Conservation (phyloP, 1,140 invertebrate species). For the Macrosteles quadrilineatus region DNA sequence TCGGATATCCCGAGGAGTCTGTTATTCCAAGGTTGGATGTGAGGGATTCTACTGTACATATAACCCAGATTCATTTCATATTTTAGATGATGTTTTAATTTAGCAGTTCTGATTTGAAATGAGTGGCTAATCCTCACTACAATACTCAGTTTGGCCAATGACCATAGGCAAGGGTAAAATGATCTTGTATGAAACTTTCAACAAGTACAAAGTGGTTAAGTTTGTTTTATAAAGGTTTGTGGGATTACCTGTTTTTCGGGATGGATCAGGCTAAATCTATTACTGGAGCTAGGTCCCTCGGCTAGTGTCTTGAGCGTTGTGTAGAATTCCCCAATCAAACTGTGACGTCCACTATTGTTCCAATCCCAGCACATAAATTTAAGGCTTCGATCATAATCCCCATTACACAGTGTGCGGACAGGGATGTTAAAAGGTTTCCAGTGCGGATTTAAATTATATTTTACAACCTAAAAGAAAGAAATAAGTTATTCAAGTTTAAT, state of each 20-base stretch:
- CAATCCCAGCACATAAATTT: conserved; percentile 51
- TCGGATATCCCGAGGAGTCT: no score
- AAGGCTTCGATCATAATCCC: conserved; percentile 58
- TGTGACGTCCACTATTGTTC: conserved; percentile 51
- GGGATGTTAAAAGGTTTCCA: conserved; percentile 61
- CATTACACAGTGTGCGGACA: conserved; percentile 59
- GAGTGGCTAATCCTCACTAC: no score
- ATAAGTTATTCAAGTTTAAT: not conserved
- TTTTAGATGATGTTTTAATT: no score
- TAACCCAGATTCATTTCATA: no score
- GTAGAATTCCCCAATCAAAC: conserved; percentile 52
- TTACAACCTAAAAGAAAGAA: conserved; percentile 51
- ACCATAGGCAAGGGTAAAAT: no score
- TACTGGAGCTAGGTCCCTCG: conserved; percentile 28
- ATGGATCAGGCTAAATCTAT: conserved; percentile 42
- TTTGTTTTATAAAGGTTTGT: no score
- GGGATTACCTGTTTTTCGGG: conserved; percentile 45
- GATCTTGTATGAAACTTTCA: no score
- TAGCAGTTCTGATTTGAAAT: no score
- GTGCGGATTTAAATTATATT: conserved; percentile 57
- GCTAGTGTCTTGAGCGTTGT: conserved; percentile 43
- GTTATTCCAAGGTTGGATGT: no score
- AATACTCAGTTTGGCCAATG: no score
- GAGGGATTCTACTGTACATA: no score
- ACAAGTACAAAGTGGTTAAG: no score